Base-by-base conservation (phyloP, 2,113 vertebrate species). In the Columbina picui region DNA sequence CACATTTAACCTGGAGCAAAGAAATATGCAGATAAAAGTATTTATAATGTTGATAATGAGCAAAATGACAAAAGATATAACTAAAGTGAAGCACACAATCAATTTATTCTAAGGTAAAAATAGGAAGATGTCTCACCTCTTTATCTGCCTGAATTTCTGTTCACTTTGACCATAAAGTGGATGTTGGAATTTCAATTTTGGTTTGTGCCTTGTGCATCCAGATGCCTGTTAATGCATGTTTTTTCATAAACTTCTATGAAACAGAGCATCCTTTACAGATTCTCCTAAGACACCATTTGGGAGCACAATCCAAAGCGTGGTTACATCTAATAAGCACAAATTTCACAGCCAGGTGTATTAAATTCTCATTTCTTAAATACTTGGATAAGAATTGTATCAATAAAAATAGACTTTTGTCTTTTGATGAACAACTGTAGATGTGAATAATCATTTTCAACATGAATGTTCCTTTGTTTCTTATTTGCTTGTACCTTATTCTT, bases 201-300 rank as follows among this genome's bases (percentile, higher is more conserved):
- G 3, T 57, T 23, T 83, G 4, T 78, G 65, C 29, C 50, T 91
- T 86, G 30, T 11, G 32, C 11, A 5, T 79, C 18, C 41, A 79
- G 21, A 27, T 45, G 14, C 2, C 3, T 5, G 5, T 29, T 64
- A 56, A 82, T 18, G 4, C 6, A 74, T 0, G 0, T 50, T 78
- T 78, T 41, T 50, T 65, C 32, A 45, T 13, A 45, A 6, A 19
- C 7, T 59, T 74, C 34, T 47, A 12, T 67, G 36, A 67, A 19
- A 74, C 5, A 30, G 78, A 74, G 3, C 5, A 30, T 36, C 32
- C 22, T 32, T 30, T 5, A 60, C 3, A 55, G 12, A 36, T 50
- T 69, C 8, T 79, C 10, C 16, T 18, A 41, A 69, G 7, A 34
- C 10, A 4, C 15, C 9, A 7, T 55, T 65, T 71, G 41, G 27